Percentiles rank a stretch among this genome's conserved stretches.
Conservation (phyloP, 2,113 vertebrate genomes). For the Xenopus tropicalis region UCB_Xtro_10.0 CM004443.2:142916501-142917000, state of each 20-base stretch:
- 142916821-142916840: neutral
- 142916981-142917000: neutral
- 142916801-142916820: too few species aligned
- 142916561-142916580: constrained; percentile 74
- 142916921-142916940: constrained; percentile 72
- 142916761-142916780: too few species aligned
- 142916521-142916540: constrained; percentile 59
- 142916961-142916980: constrained; percentile 85
- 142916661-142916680: constrained; percentile 68
- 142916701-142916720: constrained; percentile 75
- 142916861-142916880: constrained; percentile 85
- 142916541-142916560: constrained; percentile 77
- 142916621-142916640: constrained; percentile 79
- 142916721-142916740: constrained; percentile 83
- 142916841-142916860: constrained; percentile 1
- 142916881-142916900: constrained; percentile 79
- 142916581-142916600: constrained; percentile 73
- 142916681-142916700: constrained; percentile 78
- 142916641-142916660: constrained; percentile 83
- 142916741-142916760: neutral
- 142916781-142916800: too few species aligned
- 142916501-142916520: constrained; percentile 54
- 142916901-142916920: constrained; percentile 79
- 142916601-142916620: constrained; percentile 75
- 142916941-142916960: constrained; percentile 70